Base-by-base conservation (phyloP, 1,140 invertebrate species). In the Pseudobourletiella spinata region DNA sequence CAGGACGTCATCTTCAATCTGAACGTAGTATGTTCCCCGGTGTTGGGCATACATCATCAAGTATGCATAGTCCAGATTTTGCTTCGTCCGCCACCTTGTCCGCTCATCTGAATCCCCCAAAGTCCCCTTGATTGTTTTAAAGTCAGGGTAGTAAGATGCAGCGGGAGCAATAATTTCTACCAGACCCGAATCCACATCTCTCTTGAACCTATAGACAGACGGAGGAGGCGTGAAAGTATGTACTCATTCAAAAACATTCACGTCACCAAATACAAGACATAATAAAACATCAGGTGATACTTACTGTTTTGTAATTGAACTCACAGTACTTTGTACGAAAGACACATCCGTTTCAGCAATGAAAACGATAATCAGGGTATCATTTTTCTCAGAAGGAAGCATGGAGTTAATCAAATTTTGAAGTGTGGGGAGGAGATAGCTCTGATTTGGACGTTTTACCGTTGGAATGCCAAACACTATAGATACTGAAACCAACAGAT, bases 1-100 rank as follows among this genome's bases (percentile, higher is more conserved):
- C 25, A 96, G 78, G 63, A 98, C 89, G 74, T 98, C 95, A 76
- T 98, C 95, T 79, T 98, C 95, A 8, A 98, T 77, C 81, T 97
- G 89, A 80, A 72, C 78, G 80, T n/a, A 74, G 72, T 24, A 78
- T 77, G 62, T 70, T 20, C 68, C 68, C 64, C 78, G 76, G 39
- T 74, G 82, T 70, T 91, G 88, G 11, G 87, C 87, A 74, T 96
- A 97, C 65, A 94, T 87, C 95, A 98, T 98, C 0, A 98, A 78
- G 75, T 92, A 98, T 4, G 92, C 87, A 76, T 90, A 95, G 74
- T 98, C 95, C 44, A 95, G 78, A 76, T 97, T 97, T 76, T 98
- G 95, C 73, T 98, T 98, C 1, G 92, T 93, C 50, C 94, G 79
- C 95, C 95, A 98, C 67, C 86, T 81, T 0, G 96, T 89, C 26